Conservation (phyloP, 2,888 invertebrate species). For the Tethea ocularis region DNA sequence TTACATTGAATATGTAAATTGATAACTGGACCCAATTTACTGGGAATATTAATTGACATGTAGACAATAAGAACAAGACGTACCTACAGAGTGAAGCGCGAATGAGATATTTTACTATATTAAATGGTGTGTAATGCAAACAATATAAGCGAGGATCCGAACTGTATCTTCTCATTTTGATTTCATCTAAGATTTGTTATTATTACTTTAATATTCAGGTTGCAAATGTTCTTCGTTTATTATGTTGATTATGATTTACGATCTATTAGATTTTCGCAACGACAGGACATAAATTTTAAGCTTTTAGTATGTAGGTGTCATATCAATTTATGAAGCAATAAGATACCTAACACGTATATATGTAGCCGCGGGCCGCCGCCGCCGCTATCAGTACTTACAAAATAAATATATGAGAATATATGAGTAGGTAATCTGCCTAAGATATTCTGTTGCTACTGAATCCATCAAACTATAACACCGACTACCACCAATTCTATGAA, state of each 20-base stretch:
- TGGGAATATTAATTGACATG: no score
- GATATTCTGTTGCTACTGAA: no score
- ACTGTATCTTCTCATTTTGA: no score
- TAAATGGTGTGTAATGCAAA: no score
- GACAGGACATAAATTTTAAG: conserved; percentile 1
- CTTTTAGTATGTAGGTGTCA: conserved; percentile 3
- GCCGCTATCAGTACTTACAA: background rate
- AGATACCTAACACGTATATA: background rate
- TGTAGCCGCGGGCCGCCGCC: background rate
- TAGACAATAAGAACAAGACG: no score
- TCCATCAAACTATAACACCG: background rate
- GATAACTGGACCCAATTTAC: no score
- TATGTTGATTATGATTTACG: conserved; percentile 2
- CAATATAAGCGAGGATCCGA: no score
- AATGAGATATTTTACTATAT: no score
- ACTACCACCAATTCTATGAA: background rate
- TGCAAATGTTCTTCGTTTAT: background rate
- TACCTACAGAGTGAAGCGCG: no score
- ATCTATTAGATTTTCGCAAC: background rate
- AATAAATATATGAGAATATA: no score
- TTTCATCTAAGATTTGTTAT: background rate
- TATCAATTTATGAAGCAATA: background rate
- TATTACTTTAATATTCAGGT: background rate
- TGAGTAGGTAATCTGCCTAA: no score
- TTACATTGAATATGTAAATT: no score